A percentile compares a stretch with the other conserved stretches of the same genome.
Evolutionary conservation across 2,888 invertebrate genomes (phyloP).

Genomic region (Hipparchia sbordonii): DNA sequence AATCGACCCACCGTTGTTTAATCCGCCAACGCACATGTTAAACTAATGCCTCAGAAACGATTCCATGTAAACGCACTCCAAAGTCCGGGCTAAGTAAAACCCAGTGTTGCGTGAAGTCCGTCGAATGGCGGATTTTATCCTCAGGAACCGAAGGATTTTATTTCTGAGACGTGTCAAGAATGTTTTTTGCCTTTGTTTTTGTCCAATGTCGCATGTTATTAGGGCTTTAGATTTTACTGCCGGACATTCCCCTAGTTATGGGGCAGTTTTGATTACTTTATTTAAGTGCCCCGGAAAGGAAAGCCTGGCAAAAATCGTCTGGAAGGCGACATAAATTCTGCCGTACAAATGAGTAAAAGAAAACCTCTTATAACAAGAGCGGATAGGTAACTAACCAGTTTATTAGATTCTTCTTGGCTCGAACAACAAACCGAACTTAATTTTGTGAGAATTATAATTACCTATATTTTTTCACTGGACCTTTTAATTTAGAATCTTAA

Average conservation of each 20-base stretch:
- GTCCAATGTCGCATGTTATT: slow-evolving; percentile 43
- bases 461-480: no score
- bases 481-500: no score
- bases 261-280: slow-evolving; percentile 29
- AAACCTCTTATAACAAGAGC: no score
- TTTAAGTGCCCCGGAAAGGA: slow-evolving; percentile 3
- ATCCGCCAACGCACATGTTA: no score
- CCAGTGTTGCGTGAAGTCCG: slow-evolving; percentile 43
- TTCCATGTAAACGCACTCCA: slow-evolving; percentile 9
- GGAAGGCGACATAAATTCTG: background rate
- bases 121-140: slow-evolving; percentile 41
- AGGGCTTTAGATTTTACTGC: slow-evolving; percentile 41
- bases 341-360: no score
- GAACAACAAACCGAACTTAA: no score
- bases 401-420: no score
- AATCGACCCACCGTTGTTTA: no score
- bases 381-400: no score
- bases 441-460: no score
- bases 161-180: slow-evolving; percentile 46
- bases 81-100: slow-evolving; percentile 31
- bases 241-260: slow-evolving; percentile 30
- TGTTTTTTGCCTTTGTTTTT: slow-evolving; percentile 44
- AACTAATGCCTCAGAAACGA: slow-evolving; percentile 3
- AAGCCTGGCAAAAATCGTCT: background rate
- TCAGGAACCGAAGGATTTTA: slow-evolving; percentile 44